These are phyloP conservation scores for Peromyscus leucopus DNA, from an alignment of 2,113 vertebrate genomes.

Conservation along the genomic window DNA sequence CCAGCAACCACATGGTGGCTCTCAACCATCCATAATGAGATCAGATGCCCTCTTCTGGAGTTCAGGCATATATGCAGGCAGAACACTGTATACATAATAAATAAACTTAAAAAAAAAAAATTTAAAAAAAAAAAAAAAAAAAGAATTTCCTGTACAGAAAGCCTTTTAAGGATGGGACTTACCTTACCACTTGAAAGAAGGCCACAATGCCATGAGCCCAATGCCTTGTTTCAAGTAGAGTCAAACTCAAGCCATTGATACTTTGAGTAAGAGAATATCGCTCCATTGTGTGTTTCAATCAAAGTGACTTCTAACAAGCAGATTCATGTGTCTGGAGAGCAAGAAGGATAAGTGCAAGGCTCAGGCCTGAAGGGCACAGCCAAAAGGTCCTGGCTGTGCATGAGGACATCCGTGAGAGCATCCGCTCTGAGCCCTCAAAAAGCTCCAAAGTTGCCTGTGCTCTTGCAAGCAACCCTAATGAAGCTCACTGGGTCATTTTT, in stretches of 20 bases:
- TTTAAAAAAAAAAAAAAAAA: too few species aligned
- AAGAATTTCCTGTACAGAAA: not conserved
- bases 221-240: not conserved
- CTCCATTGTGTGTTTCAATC: not conserved
- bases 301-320: not conserved
- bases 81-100: too few species aligned
- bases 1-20: too few species aligned
- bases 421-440: not conserved
- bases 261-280: not conserved
- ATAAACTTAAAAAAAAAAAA: too few species aligned
- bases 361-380: not conserved
- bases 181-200: not conserved
- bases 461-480: not conserved
- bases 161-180: not conserved
- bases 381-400: not conserved
- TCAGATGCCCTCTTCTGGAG: too few species aligned
- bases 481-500: not conserved
- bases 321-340: not conserved
- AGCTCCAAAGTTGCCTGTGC: not conserved
- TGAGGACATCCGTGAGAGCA: not conserved
- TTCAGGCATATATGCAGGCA: too few species aligned
- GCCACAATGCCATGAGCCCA: accelerated
- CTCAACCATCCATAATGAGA: too few species aligned
- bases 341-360: not conserved
- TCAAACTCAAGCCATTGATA: not conserved